Conservation (phyloP, 2,888 invertebrate species). For the Oxystoma pomonae region DNA sequence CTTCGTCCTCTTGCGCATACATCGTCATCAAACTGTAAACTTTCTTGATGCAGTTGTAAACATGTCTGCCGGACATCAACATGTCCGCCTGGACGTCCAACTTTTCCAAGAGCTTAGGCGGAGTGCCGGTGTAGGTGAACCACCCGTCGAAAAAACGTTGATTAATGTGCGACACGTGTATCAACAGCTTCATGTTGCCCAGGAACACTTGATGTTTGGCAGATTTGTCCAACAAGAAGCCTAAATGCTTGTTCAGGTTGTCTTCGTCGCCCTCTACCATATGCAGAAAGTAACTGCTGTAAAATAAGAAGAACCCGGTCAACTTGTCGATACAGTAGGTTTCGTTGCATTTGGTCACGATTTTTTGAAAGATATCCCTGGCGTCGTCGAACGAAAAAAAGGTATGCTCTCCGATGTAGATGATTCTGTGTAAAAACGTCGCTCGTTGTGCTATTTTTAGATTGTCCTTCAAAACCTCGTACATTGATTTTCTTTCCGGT, state of each 20-base stretch:
- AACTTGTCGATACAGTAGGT: constrained; percentile 49
- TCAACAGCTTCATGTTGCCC: constrained; percentile 23
- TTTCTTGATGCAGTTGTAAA: constrained; percentile 29
- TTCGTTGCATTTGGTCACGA: constrained; percentile 41
- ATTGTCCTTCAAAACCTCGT: constrained; percentile 30
- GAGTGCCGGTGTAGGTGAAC: constrained; percentile 25
- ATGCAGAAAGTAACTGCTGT: constrained; percentile 53
- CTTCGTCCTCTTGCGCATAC: constrained; percentile 7
- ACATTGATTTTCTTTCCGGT: constrained; percentile 29
- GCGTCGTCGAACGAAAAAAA: constrained; percentile 17
- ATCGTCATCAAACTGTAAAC: constrained; percentile 23
- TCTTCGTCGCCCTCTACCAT: constrained; percentile 47
- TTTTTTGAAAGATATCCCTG: constrained; percentile 13
- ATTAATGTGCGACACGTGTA: constrained; percentile 27
- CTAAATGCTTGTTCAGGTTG: constrained; percentile 26
- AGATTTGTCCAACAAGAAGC: constrained; percentile 14
- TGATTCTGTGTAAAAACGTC: constrained; percentile 31
- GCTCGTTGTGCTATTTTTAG: constrained; percentile 23
- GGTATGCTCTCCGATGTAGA: constrained; percentile 33
- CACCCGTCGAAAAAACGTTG: constrained; percentile 32
- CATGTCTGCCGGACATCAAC: constrained; percentile 22
- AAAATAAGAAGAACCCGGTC: constrained; percentile 50
- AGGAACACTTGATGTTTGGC: constrained; percentile 7
- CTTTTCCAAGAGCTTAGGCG: constrained; percentile 27
- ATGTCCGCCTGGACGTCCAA: constrained; percentile 25